Conservation (phyloP, 2,888 invertebrate species). For the Unio delphinus region DNA sequence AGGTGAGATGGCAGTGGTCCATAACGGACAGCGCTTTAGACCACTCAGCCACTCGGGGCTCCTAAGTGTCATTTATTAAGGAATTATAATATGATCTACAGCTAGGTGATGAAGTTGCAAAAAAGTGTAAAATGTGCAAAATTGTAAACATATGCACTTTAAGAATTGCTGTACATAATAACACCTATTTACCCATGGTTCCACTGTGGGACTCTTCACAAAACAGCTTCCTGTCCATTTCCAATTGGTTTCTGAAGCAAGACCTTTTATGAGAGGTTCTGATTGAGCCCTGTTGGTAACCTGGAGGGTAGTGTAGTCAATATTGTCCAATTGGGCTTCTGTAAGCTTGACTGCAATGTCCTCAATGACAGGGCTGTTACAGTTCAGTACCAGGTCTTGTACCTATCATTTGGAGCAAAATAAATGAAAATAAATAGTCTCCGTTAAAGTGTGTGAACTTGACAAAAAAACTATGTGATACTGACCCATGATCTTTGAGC, state of each 20-base stretch:
- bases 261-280: constrained; percentile 18
- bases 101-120: no score
- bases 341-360: constrained; percentile 78
- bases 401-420: constrained; percentile 73
- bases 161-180: not conserved
- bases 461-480: no score
- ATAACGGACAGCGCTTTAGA: no score
- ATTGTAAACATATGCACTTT: not conserved
- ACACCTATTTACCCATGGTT: constrained; percentile 77
- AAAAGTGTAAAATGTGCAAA: not conserved
- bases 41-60: no score
- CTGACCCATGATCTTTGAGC: no score
- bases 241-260: constrained; percentile 52
- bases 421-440: not conserved
- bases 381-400: constrained; percentile 83
- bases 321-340: constrained; percentile 29
- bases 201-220: constrained; percentile 71
- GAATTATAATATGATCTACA: no score
- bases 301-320: no score
- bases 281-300: no score
- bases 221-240: constrained; percentile 66
- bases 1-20: no score
- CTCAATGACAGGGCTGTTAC: constrained; percentile 89
- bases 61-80: not conserved
- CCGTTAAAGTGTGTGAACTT: no score